A percentile compares a stretch with the other conserved stretches of the same genome.
Evolutionary conservation across 2,113 vertebrate species (phyloP).

Genomic region (Piaya cayana): DNA sequence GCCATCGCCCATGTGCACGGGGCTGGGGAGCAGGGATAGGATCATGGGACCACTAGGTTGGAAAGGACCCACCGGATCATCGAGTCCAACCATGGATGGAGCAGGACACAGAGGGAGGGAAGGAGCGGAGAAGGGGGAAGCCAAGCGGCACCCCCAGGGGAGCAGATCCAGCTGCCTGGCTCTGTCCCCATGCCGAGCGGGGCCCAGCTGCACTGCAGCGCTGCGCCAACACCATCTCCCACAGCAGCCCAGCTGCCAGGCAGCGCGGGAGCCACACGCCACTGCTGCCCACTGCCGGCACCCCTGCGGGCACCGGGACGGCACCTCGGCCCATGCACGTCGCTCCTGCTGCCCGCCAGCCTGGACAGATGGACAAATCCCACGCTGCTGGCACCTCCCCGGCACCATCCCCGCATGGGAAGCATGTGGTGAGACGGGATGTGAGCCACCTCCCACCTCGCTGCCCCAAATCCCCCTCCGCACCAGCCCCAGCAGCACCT

Average conservation of each 20-base stretch:
- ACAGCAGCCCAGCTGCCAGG: background rate
- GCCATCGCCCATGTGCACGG: background rate
- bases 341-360: background rate
- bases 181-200: background rate
- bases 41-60: no score
- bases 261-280: background rate
- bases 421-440: fast-evolving
- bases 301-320: background rate
- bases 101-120: background rate
- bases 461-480: background rate
- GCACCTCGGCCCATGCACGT: background rate
- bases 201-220: background rate
- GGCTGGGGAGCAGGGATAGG: background rate
- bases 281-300: fast-evolving
- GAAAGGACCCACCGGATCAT: no score
- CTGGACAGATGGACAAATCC: fast-evolving
- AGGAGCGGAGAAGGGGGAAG: background rate
- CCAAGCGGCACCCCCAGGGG: background rate
- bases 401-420: fast-evolving
- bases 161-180: background rate
- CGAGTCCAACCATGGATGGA: no score
- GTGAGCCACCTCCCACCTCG: fast-evolving
- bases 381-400: fast-evolving
- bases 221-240: background rate
- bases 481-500: background rate